phyloP scores from a whole-genome alignment of 2,888 invertebrate genomes.

The Athalia rosae region DNA sequence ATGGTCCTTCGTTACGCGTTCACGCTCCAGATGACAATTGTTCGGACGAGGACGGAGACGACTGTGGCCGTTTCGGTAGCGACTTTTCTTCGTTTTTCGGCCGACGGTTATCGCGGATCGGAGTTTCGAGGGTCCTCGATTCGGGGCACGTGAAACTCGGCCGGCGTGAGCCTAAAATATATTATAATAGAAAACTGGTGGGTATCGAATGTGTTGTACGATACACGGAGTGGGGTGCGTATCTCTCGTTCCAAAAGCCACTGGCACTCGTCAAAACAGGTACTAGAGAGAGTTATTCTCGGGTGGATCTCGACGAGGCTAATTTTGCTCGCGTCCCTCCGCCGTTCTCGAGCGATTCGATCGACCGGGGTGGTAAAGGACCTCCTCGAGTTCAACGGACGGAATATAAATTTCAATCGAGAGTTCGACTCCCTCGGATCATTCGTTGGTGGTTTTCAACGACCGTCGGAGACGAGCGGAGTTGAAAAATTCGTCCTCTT shows the following conservation, averaged over 20 bases:
- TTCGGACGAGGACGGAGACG: too few relatives aligned
- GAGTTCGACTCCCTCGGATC: too few relatives aligned
- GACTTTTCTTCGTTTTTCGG: too few relatives aligned
- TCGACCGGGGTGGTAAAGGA: too few relatives aligned
- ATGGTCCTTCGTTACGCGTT: too few relatives aligned
- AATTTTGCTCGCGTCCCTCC: not conserved
- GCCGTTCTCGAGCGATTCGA: not conserved
- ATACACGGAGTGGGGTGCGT: too few relatives aligned
- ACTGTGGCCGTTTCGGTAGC: too few relatives aligned
- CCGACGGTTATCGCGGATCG: conserved; percentile 24
- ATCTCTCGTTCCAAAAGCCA: conserved; percentile 26
- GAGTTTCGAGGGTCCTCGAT: conserved; percentile 25
- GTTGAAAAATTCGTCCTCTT: too few relatives aligned
- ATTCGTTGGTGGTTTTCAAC: too few relatives aligned
- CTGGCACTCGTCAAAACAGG: conserved; percentile 36
- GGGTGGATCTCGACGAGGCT: conserved; percentile 8
- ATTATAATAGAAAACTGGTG: conserved; percentile 4
- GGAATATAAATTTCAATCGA: not conserved
- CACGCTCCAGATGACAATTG: too few relatives aligned
- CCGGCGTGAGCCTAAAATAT: conserved; percentile 4
- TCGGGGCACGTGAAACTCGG: not conserved
- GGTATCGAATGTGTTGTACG: not conserved
- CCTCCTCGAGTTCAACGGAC: conserved; percentile 1
- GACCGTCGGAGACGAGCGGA: too few relatives aligned
- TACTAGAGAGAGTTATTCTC: conserved; percentile 32